Conservation (phyloP, 2,797 vertebrate genomes). For the Cirrhinus mrigala region DNA sequence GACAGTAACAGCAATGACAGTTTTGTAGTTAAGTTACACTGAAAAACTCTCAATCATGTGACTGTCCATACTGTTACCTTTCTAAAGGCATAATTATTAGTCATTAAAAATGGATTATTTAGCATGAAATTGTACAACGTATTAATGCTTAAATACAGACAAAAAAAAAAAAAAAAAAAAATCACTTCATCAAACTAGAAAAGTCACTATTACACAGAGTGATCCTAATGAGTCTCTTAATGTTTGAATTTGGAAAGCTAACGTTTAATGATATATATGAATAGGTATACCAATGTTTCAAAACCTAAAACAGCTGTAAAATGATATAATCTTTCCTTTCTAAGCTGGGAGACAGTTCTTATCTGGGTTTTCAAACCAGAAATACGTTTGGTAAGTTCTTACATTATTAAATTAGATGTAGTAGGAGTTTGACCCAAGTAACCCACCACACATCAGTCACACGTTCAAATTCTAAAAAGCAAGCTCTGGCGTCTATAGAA, state of each 20-base stretch:
- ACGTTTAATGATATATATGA: too few relatives aligned
- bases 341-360: not conserved
- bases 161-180: too few relatives aligned
- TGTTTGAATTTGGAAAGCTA: not conserved
- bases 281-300: not conserved
- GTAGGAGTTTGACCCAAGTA: not conserved
- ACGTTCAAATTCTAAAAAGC: not conserved
- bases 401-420: not conserved
- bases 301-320: not conserved
- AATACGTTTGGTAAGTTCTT: not conserved
- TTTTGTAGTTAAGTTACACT: too few relatives aligned
- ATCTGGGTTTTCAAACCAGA: not conserved
- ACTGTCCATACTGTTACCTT: not conserved
- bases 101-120: too few relatives aligned
- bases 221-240: not conserved
- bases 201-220: not conserved
- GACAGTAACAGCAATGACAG: too few relatives aligned
- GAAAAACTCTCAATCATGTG: too few relatives aligned
- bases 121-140: not conserved
- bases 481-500: too few relatives aligned
- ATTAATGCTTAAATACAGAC: not conserved
- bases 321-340: not conserved
- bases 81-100: not conserved
- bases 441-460: conserved; percentile 1
- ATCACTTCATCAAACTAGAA: not conserved